Conservation (phyloP, 2,113 vertebrate genomes). For the Chrysochloris asiatica region DNA sequence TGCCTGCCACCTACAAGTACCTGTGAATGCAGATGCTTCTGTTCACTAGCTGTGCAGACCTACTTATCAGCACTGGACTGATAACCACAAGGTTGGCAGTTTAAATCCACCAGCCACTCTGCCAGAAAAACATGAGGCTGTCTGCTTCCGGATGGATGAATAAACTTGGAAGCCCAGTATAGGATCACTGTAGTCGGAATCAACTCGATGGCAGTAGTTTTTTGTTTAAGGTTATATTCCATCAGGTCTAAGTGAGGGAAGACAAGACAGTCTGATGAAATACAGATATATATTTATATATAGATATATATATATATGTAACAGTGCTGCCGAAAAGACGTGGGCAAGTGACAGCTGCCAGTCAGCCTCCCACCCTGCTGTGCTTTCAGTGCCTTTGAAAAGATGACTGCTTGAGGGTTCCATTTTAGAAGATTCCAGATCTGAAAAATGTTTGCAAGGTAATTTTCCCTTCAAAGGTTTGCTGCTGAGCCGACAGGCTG, state of each 20-base stretch:
- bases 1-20: background rate
- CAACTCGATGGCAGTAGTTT: too few relatives aligned
- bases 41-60: background rate
- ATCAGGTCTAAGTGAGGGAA: constrained; percentile 9
- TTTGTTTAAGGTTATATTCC: background rate
- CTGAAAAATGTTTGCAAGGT: constrained; percentile 41
- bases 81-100: too few relatives aligned
- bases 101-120: too few relatives aligned
- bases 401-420: background rate
- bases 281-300: too few relatives aligned
- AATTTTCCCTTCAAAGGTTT: constrained; percentile 50
- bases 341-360: constrained; percentile 38
- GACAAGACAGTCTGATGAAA: constrained; percentile 5
- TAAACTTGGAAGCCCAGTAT: too few relatives aligned
- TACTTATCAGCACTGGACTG: too few relatives aligned
- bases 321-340: background rate
- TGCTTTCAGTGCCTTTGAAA: constrained; percentile 32
- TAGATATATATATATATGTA: too few relatives aligned
- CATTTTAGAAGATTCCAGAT: constrained; percentile 49
- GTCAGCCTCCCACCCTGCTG: background rate
- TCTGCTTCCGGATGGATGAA: too few relatives aligned
- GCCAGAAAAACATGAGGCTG: too few relatives aligned
- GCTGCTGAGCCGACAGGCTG: background rate
- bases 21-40: background rate
- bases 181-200: too few relatives aligned